These are phyloP conservation scores for Lasioglossum zephyrum DNA, from an alignment of 2,888 invertebrate genomes.

Conservation along the genomic window DNA sequence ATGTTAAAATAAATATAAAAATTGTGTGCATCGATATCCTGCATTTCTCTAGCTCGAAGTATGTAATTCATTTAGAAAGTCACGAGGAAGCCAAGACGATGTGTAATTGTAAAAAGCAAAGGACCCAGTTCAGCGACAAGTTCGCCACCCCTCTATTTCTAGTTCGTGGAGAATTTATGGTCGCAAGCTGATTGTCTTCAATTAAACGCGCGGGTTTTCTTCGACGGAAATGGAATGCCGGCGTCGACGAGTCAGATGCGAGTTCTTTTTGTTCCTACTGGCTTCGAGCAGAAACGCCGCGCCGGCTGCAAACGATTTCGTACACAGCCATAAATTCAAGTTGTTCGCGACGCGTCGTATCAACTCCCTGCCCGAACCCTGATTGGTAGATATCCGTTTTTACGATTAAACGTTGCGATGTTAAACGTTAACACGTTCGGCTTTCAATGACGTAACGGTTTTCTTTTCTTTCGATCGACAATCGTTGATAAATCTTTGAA, in stretches of 20 bases:
- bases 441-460: not conserved
- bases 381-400: not conserved
- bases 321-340: not conserved
- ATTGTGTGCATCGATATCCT: not conserved
- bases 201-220: constrained; percentile 10
- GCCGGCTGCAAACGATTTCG: constrained; percentile 15
- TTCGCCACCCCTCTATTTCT: not conserved
- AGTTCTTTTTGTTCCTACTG: not conserved
- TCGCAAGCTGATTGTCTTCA: not conserved
- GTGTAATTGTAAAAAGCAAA: not conserved
- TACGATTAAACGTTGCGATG: not conserved
- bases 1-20: not conserved
- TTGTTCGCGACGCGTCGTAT: not conserved
- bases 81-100: not conserved
- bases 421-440: not conserved
- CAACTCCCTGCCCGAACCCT: not conserved
- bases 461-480: too few relatives aligned
- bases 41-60: not conserved
- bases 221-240: not conserved
- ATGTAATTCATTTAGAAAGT: not conserved
- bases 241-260: not conserved
- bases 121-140: not conserved
- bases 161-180: not conserved
- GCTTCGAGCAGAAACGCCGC: not conserved
- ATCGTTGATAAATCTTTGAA: too few relatives aligned